Evolutionary conservation across 2,888 invertebrate genomes (phyloP).

Genomic region (Megamerina dolium): DNA sequence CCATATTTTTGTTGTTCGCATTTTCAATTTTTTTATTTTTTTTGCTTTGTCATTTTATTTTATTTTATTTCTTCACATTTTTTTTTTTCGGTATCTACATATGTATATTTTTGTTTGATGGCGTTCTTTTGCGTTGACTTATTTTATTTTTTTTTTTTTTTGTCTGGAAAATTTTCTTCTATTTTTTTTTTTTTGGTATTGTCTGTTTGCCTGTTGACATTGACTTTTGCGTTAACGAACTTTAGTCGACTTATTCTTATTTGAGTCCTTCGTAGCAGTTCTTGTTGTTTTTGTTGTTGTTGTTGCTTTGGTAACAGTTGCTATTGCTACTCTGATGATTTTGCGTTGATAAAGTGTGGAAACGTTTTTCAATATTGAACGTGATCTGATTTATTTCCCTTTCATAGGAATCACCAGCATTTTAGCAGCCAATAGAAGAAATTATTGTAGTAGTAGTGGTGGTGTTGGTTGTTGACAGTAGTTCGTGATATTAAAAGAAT

Average conservation of each 20-base stretch:
- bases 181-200: no score
- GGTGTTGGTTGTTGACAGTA: no score
- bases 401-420: no score
- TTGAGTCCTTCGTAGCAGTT: background rate
- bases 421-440: no score
- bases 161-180: no score
- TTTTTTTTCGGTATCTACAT: background rate
- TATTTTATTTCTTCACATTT: background rate
- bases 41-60: no score
- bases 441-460: no score
- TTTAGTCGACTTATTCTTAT: background rate
- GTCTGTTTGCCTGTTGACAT: slow-evolving; percentile 18
- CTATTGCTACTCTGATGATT: slow-evolving; percentile 2
- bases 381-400: slow-evolving; percentile 21
- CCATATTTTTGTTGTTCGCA: no score
- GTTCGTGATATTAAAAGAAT: no score
- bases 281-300: background rate
- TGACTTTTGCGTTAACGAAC: slow-evolving; percentile 20
- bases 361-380: slow-evolving; percentile 19
- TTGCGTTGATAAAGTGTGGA: slow-evolving; percentile 18
- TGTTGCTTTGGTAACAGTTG: background rate
- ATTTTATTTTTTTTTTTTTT: no score
- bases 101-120: background rate
- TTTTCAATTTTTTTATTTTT: no score
- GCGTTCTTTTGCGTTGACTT: no score